Base-by-base conservation (phyloP, 2,797 vertebrate species). In the Octomys mimax region DNA sequence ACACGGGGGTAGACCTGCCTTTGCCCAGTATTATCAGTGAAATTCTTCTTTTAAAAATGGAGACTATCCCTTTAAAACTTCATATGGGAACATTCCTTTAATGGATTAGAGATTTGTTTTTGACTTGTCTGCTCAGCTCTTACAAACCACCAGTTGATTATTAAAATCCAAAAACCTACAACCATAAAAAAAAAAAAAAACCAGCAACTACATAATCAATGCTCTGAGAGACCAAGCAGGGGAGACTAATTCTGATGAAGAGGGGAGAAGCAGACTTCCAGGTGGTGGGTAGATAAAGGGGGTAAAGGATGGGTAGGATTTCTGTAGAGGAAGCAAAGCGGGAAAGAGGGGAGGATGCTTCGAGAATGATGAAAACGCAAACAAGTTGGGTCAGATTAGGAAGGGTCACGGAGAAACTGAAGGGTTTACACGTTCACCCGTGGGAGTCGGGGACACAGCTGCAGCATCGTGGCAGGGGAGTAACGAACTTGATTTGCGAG, bases 121-220 rank as follows among this genome's bases (percentile, higher is more conserved):
- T 87, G 52, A 95, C 91, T 62, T 79, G 9, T 77, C 31, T 71
- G 54, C 5, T 84, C 22, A 52, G 42, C 88, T 95, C 66, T 92
- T 81, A 31, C 91, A 94, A 93, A 85, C 49, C 57, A 57, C 9
- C 31, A 54, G 46, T 49, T 78, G 75, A 64, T 71, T 57, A 89
- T 88, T 87, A 91, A 66, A 73, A 88, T 62, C 14, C 68, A 73
- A 93, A 95, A 24, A 84, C 7, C 39, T 36, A n/a, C 54, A 64
- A 13, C 19, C 28, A 10, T 57, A 24, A 57, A 89, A 66, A 62
- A 46, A 22, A 70, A 18, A 24, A 52, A 70, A 78, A 70, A 3
- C 42, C 2, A 64, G 66, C 42, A 64, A 71, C 26, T 36, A 71
- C 33, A 16, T 39, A 54, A 61, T 75, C 79, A 91, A 31, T 28